Conservation (phyloP, 92 coral and sea anemone genomes). For the Micromussa lordhowensis region DNA sequence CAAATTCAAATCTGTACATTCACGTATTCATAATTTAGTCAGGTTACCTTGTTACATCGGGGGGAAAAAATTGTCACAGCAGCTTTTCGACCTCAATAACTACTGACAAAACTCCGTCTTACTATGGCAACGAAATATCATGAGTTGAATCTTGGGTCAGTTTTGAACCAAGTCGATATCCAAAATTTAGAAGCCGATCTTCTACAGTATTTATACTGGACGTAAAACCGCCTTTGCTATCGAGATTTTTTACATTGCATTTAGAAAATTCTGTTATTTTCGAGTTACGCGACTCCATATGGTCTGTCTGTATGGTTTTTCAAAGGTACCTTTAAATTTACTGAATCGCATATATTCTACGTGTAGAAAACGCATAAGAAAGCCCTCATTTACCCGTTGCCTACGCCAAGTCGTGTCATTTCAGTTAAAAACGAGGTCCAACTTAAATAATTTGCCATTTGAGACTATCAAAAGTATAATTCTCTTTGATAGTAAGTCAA, state of each 20-base stretch:
- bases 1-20: not conserved
- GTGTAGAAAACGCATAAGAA: not conserved
- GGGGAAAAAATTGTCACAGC: not conserved
- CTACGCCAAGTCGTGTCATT: not conserved
- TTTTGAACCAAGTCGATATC: not conserved
- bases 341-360: no score
- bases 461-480: no score
- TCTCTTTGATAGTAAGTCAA: not conserved
- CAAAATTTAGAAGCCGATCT: not conserved
- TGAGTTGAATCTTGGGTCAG: not conserved
- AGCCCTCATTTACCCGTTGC: no score
- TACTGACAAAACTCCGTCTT: no score
- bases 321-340: not conserved
- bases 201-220: not conserved
- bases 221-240: not conserved
- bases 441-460: no score
- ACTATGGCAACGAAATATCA: not conserved
- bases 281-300: no score
- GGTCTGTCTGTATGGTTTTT: not conserved
- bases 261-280: no score
- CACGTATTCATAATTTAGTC: slow-evolving; percentile 16
- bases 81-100: not conserved
- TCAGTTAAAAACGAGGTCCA: not conserved
- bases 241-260: not conserved
- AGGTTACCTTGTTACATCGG: not conserved